These are phyloP conservation scores for Acanthopleura granulata DNA, from an alignment of 2,888 invertebrate genomes.

Conservation along the genomic window DNA sequence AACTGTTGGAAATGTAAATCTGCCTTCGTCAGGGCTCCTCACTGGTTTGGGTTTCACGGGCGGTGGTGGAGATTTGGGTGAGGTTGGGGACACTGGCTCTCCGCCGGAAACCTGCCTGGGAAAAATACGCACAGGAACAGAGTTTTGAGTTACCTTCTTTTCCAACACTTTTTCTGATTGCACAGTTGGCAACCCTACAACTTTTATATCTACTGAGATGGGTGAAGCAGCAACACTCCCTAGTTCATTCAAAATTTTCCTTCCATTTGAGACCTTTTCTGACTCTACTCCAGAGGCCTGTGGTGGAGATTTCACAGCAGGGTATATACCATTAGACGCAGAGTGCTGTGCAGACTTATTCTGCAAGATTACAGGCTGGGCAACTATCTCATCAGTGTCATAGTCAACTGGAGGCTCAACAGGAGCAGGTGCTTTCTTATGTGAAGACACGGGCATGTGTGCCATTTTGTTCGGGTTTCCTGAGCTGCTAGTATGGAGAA, in stretches of 20 bases:
- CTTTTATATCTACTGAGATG: not conserved
- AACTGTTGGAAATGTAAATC: not conserved
- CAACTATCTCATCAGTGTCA: slow-evolving; percentile 39
- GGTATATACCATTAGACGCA: not conserved
- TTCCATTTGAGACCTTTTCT: not conserved
- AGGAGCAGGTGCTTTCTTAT: not conserved
- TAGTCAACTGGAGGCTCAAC: slow-evolving; percentile 53
- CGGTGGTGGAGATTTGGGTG: slow-evolving; percentile 18
- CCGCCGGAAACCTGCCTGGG: not conserved
- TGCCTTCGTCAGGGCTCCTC: not conserved
- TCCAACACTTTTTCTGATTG: slow-evolving; percentile 9
- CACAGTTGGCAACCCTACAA: slow-evolving; percentile 5
- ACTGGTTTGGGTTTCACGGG: slow-evolving; percentile 18
- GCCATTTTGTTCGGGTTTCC: slow-evolving; percentile 19
- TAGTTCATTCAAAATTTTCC: not conserved
- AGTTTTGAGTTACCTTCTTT: slow-evolving; percentile 10
- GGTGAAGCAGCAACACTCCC: not conserved
- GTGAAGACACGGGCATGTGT: slow-evolving; percentile 27
- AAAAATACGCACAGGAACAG: not conserved
- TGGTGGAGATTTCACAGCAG: not conserved
- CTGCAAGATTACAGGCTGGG: not conserved
- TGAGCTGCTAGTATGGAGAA: not conserved
- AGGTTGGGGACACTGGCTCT: not conserved
- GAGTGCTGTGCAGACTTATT: not conserved
- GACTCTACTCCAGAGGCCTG: not conserved